phyloP scores from a whole-genome alignment of 2,113 vertebrate species.

The Pomatorhinus ruficollis region DNA sequence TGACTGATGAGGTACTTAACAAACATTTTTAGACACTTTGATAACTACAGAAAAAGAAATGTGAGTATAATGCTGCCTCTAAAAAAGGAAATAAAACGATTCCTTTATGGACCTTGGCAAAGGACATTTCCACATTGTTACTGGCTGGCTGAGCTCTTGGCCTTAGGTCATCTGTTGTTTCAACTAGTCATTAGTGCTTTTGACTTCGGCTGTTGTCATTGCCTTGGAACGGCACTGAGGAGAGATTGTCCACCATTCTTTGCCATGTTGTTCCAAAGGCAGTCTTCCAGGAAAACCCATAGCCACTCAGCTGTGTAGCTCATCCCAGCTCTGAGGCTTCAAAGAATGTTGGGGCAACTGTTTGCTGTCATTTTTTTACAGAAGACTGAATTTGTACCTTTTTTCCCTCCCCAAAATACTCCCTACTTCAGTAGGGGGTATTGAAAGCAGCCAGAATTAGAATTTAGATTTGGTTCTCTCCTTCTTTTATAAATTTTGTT shows the following conservation, averaged over 20 bases:
- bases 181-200: background rate
- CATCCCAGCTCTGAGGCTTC: background rate
- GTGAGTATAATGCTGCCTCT: background rate
- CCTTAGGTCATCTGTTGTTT: background rate
- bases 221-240: background rate
- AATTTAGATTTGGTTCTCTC: background rate
- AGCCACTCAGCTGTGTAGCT: background rate
- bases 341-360: background rate
- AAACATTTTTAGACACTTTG: background rate
- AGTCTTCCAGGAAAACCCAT: background rate
- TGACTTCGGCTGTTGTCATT: background rate
- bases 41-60: background rate
- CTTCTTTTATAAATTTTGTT: background rate
- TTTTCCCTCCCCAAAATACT: rapidly evolving
- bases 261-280: background rate
- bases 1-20: background rate
- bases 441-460: background rate
- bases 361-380: background rate
- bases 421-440: background rate
- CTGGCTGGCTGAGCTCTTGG: background rate
- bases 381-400: background rate
- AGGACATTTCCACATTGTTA: background rate
- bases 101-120: background rate
- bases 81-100: background rate
- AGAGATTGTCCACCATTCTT: background rate